Conservation (phyloP, 1,140 invertebrate species). For the Mesaphorura yosii region DNA sequence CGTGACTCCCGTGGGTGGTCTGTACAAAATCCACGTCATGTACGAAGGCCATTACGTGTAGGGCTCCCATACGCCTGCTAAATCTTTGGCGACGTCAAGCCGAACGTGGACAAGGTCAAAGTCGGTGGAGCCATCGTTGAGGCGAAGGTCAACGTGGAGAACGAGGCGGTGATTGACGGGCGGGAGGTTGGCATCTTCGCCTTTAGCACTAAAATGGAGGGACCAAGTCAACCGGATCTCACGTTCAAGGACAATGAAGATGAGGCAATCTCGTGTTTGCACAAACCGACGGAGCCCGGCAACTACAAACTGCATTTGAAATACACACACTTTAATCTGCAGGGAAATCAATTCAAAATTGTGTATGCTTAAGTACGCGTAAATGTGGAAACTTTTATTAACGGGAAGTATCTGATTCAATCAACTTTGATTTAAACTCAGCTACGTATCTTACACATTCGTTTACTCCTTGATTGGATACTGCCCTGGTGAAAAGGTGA, state of each 20-base stretch:
- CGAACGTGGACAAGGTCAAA: conserved; percentile 12
- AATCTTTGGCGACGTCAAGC: conserved; percentile 15
- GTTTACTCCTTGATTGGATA: too few relatives aligned
- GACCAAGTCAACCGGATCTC: conserved; percentile 6
- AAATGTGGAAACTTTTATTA: too few relatives aligned
- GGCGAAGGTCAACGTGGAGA: conserved; percentile 9
- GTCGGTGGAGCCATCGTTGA: conserved; percentile 8
- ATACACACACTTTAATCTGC: neutral
- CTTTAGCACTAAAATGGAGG: conserved; percentile 1
- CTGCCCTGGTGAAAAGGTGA: too few relatives aligned
- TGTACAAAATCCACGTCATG: conserved; percentile 10
- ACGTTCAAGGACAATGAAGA: conserved; percentile 17
- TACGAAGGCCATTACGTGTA: conserved; percentile 5
- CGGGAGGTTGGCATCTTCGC: conserved; percentile 5
- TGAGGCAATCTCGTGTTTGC: neutral
- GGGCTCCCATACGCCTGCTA: conserved; percentile 8
- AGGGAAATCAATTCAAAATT: neutral
- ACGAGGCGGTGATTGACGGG: conserved; percentile 12
- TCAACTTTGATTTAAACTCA: too few relatives aligned
- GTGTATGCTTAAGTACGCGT: too few relatives aligned
- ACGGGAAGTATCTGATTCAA: too few relatives aligned
- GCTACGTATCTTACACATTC: too few relatives aligned
- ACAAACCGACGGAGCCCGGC: conserved; percentile 6
- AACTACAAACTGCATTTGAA: conserved; percentile 11
- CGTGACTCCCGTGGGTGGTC: conserved; percentile 4